Conservation (phyloP, 2,888 invertebrate species). For the Furcula furcula region DNA sequence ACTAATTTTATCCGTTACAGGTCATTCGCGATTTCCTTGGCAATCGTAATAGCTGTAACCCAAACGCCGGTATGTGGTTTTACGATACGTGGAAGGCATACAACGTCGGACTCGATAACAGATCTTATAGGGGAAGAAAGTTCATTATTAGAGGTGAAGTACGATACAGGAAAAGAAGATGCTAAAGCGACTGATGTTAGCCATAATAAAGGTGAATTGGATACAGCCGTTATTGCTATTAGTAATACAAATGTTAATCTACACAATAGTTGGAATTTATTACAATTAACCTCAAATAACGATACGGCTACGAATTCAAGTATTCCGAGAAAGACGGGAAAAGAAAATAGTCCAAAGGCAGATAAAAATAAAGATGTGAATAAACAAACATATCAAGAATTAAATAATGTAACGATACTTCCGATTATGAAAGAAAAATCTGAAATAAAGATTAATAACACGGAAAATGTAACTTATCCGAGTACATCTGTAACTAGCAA, state of each 20-base stretch:
- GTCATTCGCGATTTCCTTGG: conserved; percentile 52
- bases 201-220: conserved; percentile 2
- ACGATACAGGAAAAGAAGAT: conserved; percentile 31
- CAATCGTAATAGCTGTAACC: conserved; percentile 43
- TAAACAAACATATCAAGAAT: neutral
- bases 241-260: conserved; percentile 4
- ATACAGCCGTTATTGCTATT: conserved; percentile 13
- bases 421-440: neutral
- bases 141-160: conserved; percentile 37
- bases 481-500: too few relatives aligned
- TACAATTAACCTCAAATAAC: conserved; percentile 4
- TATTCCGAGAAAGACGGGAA: too few relatives aligned
- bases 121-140: conserved; percentile 45
- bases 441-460: neutral
- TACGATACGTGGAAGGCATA: conserved; percentile 35
- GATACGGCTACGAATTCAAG: too few relatives aligned
- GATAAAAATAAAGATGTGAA: neutral
- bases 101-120: conserved; percentile 9
- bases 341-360: too few relatives aligned
- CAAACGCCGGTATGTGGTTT: conserved; percentile 47
- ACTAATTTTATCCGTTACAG: conserved; percentile 46
- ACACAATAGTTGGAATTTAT: conserved; percentile 1
- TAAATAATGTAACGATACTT: neutral
- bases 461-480: too few relatives aligned
- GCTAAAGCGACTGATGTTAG: conserved; percentile 9